phyloP scores from a whole-genome alignment of 2,797 vertebrate species.

The Eulemur rubriventer region DNA sequence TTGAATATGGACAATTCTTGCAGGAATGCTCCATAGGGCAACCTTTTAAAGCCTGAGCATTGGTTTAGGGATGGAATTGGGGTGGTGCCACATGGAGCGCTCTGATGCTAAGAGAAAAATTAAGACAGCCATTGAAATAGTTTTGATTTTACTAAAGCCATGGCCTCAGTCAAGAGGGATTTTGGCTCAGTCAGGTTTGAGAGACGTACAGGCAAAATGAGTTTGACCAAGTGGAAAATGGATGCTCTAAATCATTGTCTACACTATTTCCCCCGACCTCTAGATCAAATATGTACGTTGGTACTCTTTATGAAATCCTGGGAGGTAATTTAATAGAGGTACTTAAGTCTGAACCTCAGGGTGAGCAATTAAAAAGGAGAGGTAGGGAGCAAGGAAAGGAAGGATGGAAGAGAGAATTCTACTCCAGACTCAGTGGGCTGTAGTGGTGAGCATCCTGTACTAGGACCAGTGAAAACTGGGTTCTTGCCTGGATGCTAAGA shows the following conservation, averaged over 20 bases:
- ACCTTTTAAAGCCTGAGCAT: neutral
- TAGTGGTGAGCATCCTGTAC: neutral
- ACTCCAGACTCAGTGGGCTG: neutral
- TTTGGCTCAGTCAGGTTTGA: neutral
- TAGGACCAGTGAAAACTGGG: too few relatives aligned
- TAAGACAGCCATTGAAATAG: neutral
- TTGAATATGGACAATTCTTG: neutral
- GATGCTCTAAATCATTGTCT: neutral
- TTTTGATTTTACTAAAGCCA: neutral
- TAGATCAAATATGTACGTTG: neutral
- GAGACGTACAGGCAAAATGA: neutral
- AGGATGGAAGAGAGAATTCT: neutral
- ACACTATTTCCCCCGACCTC: neutral
- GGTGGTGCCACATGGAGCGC: neutral
- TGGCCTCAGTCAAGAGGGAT: neutral
- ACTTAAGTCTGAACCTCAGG: conserved; percentile 13
- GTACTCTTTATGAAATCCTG: neutral
- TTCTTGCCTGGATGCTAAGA: neutral
- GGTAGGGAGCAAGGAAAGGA: neutral
- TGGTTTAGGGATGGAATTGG: neutral
- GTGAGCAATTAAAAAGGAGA: neutral
- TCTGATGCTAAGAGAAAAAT: neutral
- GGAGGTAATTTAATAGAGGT: conserved; percentile 1
- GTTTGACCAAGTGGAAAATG: neutral
- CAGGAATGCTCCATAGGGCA: neutral